These are phyloP conservation scores for Lota lota DNA, from an alignment of 2,113 vertebrate genomes.

Conservation along the genomic window DNA sequence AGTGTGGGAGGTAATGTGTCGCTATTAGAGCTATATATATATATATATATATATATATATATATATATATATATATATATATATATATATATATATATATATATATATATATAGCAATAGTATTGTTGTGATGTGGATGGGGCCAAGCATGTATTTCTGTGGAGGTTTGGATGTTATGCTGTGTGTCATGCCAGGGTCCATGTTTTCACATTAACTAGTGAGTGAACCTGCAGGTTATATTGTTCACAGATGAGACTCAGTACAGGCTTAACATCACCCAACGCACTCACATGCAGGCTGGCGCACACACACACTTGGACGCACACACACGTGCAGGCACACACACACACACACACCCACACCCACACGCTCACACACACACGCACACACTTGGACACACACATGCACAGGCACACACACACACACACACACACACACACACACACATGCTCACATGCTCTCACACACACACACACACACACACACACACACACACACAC, in stretches of 20 bases:
- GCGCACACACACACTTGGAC: background rate
- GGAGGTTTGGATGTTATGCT: constrained; percentile 43
- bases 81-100: constrained; percentile 34
- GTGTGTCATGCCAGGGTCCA: constrained; percentile 42
- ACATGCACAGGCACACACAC: too few relatives aligned
- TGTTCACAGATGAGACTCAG: constrained; percentile 54
- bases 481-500: too few relatives aligned
- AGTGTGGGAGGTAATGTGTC: constrained; percentile 44
- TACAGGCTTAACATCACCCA: background rate
- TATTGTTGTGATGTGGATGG: constrained; percentile 39
- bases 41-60: constrained; percentile 49
- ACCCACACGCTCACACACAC: constrained; percentile 19
- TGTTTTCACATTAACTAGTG: constrained; percentile 42
- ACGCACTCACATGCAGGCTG: background rate
- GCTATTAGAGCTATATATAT: constrained; percentile 23
- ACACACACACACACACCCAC: too few relatives aligned
- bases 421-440: too few relatives aligned
- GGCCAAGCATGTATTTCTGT: constrained; percentile 27
- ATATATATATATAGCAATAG: constrained; percentile 9
- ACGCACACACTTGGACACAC: constrained; percentile 31
- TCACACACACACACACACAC: too few relatives aligned
- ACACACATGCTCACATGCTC: too few relatives aligned
- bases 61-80: constrained; percentile 36
- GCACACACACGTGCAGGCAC: constrained; percentile 1
- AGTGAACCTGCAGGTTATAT: constrained; percentile 36